Evolutionary conservation across 2,888 invertebrate genomes (phyloP).

Genomic region (Melangyna quadrimaculata): DNA sequence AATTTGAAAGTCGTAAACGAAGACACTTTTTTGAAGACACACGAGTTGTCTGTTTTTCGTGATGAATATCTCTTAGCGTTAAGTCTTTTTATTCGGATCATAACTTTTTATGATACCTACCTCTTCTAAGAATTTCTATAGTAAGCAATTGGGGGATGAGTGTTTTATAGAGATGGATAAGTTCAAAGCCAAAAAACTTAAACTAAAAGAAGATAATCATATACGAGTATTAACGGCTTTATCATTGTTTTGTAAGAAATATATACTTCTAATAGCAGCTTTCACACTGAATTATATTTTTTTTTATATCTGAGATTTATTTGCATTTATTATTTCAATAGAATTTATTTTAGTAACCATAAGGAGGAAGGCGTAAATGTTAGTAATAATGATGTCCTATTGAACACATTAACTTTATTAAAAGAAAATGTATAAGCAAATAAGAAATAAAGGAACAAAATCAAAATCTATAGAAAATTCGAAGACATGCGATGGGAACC

Average conservation of each 20-base stretch:
- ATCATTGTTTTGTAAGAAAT: background rate
- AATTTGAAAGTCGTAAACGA: background rate
- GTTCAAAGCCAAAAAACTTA: background rate
- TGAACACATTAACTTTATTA: no score
- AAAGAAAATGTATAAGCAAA: no score
- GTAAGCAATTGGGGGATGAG: constrained; percentile 4
- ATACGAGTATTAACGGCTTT: background rate
- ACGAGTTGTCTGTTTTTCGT: background rate
- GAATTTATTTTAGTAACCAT: background rate
- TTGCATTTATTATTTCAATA: background rate
- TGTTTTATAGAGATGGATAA: constrained; percentile 2
- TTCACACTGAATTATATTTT: background rate
- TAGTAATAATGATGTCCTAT: no score
- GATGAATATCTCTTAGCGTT: constrained; percentile 13
- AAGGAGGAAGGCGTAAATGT: no score
- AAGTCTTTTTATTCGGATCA: constrained; percentile 11
- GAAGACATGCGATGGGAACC: no score
- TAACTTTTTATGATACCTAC: constrained; percentile 56
- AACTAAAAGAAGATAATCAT: background rate
- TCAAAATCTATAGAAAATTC: no score
- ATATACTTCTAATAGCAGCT: background rate
- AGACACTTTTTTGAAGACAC: constrained; percentile 1
- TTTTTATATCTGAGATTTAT: background rate
- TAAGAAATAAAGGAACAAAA: no score
- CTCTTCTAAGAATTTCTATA: constrained; percentile 25